These are phyloP conservation scores for Batillaria attramentaria DNA, from an alignment of 1,140 invertebrate genomes.

Conservation along the genomic window DNA sequence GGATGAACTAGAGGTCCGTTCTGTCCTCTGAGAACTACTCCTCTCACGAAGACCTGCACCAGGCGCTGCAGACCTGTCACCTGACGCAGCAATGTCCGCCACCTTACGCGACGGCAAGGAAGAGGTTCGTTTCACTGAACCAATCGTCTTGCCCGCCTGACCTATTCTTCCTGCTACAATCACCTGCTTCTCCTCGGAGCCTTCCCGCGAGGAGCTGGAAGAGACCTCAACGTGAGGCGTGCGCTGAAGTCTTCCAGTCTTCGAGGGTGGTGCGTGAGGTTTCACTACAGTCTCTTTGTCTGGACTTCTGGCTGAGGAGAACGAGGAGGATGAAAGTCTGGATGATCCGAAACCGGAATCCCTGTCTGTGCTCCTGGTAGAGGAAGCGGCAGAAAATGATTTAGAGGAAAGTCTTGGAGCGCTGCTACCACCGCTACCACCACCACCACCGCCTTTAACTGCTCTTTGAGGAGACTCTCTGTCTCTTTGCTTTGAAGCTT, in stretches of 20 bases:
- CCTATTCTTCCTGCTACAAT: background rate
- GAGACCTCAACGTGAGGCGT: conserved; percentile 1
- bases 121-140: conserved; percentile 11
- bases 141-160: background rate
- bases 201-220: conserved; percentile 15
- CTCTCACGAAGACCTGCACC: background rate
- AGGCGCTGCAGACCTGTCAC: background rate
- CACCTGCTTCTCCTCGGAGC: conserved; percentile 13
- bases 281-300: background rate
- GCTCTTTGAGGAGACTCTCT: background rate
- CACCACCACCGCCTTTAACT: too few species aligned
- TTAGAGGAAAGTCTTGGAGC: conserved; percentile 3
- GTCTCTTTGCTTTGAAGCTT: background rate
- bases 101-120: conserved; percentile 4
- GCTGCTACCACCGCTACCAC: too few species aligned
- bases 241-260: background rate
- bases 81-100: too few species aligned
- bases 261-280: background rate
- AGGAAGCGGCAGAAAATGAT: conserved; percentile 12
- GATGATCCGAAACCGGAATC: conserved; percentile 17
- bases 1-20: background rate
- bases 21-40: background rate
- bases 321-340: conserved; percentile 12
- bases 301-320: conserved; percentile 1
- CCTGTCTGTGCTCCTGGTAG: conserved; percentile 12